Percentiles rank a stretch among this genome's conserved stretches.
Conservation (phyloP, 1,140 invertebrate species). For the Drosophila punjabiensis region DNA sequence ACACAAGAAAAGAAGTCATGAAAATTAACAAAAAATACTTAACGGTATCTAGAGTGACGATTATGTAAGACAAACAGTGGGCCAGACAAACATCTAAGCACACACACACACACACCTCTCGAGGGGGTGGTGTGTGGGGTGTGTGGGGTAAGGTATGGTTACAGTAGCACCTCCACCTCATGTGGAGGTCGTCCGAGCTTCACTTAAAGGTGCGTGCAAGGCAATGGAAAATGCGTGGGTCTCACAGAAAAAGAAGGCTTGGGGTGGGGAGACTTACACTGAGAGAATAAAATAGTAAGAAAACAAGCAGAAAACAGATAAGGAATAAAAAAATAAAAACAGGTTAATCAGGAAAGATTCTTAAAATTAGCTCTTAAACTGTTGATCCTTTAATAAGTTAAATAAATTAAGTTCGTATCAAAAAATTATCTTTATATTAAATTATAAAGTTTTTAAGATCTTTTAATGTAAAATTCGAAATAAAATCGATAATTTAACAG, state of each 20-base stretch:
- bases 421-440: too few species aligned
- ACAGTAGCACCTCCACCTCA: constrained; percentile 59
- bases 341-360: rapidly evolving
- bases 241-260: constrained; percentile 2
- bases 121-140: not conserved
- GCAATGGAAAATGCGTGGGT: constrained; percentile 55
- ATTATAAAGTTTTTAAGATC: too few species aligned
- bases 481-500: too few species aligned
- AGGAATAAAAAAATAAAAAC: not conserved
- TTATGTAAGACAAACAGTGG: constrained; percentile 80
- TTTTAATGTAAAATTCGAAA: too few species aligned
- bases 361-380: not conserved
- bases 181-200: constrained; percentile 59
- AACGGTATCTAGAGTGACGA: constrained; percentile 81
- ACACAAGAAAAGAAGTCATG: constrained; percentile 36
- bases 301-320: not conserved
- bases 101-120: constrained; percentile 53
- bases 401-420: too few species aligned
- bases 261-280: constrained; percentile 12
- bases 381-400: not conserved
- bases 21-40: constrained; percentile 41
- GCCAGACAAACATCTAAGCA: constrained; percentile 74
- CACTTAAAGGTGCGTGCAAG: constrained; percentile 66
- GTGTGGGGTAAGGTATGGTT: constrained; percentile 1
- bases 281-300: not conserved